Evolutionary conservation across 1,140 invertebrate genomes (phyloP).

Genomic region (Drosophila eugracilis): DNA sequence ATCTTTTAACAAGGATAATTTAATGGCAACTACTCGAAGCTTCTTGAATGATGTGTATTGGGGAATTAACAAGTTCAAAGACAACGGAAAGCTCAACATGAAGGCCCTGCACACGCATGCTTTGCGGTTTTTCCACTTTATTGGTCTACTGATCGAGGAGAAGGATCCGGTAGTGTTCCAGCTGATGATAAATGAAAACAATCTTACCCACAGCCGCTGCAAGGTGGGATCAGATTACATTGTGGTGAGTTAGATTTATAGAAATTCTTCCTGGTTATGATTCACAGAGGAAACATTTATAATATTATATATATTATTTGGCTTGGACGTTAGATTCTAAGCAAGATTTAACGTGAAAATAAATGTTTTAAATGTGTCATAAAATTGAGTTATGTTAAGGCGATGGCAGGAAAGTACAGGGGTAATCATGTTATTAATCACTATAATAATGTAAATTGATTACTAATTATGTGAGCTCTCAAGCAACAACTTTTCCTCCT

Average conservation of each 20-base stretch:
- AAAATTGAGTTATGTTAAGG: too few relatives aligned
- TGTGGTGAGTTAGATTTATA: constrained; percentile 17
- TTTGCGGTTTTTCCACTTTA: constrained; percentile 38
- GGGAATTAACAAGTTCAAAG: constrained; percentile 32
- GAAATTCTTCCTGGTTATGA: neutral
- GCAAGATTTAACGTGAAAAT: neutral
- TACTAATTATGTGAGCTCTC: too few relatives aligned
- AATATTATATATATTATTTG: too few relatives aligned
- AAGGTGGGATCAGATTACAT: constrained; percentile 14
- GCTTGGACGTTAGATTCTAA: neutral
- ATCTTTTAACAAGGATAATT: rapidly evolving
- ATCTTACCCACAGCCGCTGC: constrained; percentile 30
- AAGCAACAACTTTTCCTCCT: too few relatives aligned
- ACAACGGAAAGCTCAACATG: constrained; percentile 26
- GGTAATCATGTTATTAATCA: too few relatives aligned
- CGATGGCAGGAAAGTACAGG: too few relatives aligned
- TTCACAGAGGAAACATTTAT: neutral
- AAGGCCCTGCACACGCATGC: constrained; percentile 48
- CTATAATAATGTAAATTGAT: too few relatives aligned
- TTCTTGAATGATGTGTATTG: constrained; percentile 40
- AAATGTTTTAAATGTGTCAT: neutral
- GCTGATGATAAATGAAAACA: constrained; percentile 41
- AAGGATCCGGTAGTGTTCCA: constrained; percentile 42
- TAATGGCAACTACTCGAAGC: constrained; percentile 10
- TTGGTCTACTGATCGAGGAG: constrained; percentile 53